Base-by-base conservation (phyloP, 2,888 invertebrate genomes). In the Ennomos fuscantarius region DNA sequence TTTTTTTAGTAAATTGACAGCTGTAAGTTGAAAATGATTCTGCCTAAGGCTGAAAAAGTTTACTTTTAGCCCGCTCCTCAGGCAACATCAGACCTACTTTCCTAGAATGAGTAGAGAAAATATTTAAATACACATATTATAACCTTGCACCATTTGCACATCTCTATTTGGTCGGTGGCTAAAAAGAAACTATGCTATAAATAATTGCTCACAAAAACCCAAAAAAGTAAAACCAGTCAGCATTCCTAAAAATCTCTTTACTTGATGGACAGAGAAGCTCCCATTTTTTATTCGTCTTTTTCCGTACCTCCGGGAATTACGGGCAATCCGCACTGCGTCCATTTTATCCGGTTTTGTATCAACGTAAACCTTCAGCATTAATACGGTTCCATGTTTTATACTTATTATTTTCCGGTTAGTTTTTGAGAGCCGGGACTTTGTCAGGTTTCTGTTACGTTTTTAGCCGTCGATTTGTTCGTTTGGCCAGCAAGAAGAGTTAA, bases 251-350 rank as follows among this genome's bases (percentile, higher is more conserved):
- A 68, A 70, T 65, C 40, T 46, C 57, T 53, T 65, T 58, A 47
- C 54, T 63, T 70, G 73, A 72, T 73, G 63, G 69, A 74, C 72
- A 69, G 44, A 62, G 58, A 63, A 70, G 71, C 65, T 60, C 65
- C 61, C 68, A 63, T 60, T 60, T 54, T 65, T 65, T 66, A 63
- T 63, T 66, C 62, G 66, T 74, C 69, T 64, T 68, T 65, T 62
- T 44, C 47, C 48, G 39, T 51, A 59, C 62, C 60, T 43, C 9
- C 33, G 52, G 55, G 65, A 69, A 34, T 59, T 45, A 49, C 34
- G 53, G 48, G 2, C 58, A 45, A 40, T 54, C 58, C 58, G 41
- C 49, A 44, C 45, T 41, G 53, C 58, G 58, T 59, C 53, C 58
- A 37, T 50, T 62, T 62, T 60, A 50, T 47, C 47, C 55, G 46